Base-by-base conservation (phyloP, 1,140 invertebrate genomes). In the Parasteatoda tepidariorum region DNA sequence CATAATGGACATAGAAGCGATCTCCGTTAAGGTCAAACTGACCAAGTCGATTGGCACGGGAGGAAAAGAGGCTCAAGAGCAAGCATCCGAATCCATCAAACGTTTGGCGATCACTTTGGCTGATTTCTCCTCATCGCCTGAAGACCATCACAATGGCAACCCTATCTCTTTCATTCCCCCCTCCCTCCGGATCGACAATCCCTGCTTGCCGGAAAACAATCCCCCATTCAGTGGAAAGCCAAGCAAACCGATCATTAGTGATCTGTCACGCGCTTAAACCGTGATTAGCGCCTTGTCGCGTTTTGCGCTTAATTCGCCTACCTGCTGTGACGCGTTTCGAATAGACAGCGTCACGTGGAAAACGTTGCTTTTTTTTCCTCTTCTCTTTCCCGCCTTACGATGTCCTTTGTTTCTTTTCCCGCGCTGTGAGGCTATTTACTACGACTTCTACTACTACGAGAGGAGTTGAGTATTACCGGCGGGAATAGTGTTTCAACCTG, bases 401-500 rank as follows among this genome's bases (percentile, higher is more conserved):
- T 54, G 34, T 24, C 62, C 59, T 67, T 66, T 66, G 75, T 67
- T 55, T 79, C 64, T 55, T 76, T 81, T 70, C 66, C 78, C 64
- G 78, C 78, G 78, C 78, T 70, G 18, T 59, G 57, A 33, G 66
- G 78, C 64, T 70, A 81, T 81, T 81, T 68, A 81, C 78, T 81
- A 81, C 78, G 48, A 81, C 78, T 81, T 81, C 78, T 33, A 81
- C 78, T 81, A 48, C 73, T 62, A 38, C 28, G 78, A 81, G 78
- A 61, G 22, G 78, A 81, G 78, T 81, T 68, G 78, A 70, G 66
- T 70, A 70, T 81, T 70, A 70, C 67, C 78, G 75, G 75, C 75
- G 75, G 75, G 75, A 78, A 78, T 78, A 78, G 75, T 81, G 48
- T 70, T 81, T 81, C 78, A 81, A 81, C 78, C 78, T 81, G 78